Percentiles rank a stretch among this genome's conserved stretches.
Evolutionary conservation across 1,140 invertebrate species (phyloP).

Genomic region (Camponotus floridanus): DNA sequence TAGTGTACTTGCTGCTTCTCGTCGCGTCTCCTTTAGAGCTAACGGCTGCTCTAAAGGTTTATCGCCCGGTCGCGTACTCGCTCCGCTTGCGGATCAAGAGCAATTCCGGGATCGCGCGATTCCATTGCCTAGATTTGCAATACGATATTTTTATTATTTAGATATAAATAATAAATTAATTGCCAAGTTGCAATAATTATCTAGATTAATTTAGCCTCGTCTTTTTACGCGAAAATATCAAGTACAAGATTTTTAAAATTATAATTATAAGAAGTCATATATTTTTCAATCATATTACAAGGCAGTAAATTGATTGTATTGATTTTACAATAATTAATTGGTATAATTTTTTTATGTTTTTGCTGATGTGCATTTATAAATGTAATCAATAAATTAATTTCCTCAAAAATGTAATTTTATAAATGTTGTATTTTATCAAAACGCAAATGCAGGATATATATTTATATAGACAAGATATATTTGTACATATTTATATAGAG

Average conservation of each 20-base stretch:
- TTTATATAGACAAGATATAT: not conserved
- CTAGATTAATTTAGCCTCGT: not conserved
- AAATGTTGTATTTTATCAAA: not conserved
- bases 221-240: not conserved
- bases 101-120: conserved; percentile 13
- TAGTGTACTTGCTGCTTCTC: not conserved
- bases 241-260: too few relatives aligned
- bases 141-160: not conserved
- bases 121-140: not conserved
- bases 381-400: not conserved
- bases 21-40: conserved; percentile 12
- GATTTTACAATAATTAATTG: not conserved
- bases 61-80: conserved; percentile 58
- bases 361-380: too few relatives aligned
- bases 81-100: conserved; percentile 33
- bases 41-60: conserved; percentile 55
- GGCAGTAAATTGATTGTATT: not conserved
- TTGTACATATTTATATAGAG: not conserved
- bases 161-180: not conserved
- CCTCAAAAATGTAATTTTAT: not conserved
- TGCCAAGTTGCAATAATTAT: not conserved
- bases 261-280: not conserved
- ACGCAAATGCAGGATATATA: not conserved
- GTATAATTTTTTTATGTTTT: not conserved
- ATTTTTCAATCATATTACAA: not conserved